phyloP scores from a whole-genome alignment of 1,140 invertebrate genomes.

The Hyles euphorbiae region DNA sequence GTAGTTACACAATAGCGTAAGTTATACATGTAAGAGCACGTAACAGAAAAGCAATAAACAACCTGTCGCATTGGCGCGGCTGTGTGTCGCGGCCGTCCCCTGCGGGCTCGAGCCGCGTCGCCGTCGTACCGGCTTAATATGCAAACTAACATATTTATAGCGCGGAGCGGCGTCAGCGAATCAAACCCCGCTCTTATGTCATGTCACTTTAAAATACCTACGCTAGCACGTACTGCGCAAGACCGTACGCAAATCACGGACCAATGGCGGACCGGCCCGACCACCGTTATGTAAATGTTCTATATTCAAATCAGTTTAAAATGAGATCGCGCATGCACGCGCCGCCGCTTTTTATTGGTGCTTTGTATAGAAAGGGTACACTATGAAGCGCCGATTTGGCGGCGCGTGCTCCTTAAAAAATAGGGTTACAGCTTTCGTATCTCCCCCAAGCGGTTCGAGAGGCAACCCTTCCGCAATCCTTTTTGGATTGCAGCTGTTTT shows the following conservation, averaged over 20 bases:
- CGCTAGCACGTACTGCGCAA: constrained; percentile 42
- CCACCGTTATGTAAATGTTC: constrained; percentile 56
- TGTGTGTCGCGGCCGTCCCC: too few relatives aligned
- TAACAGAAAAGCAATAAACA: too few relatives aligned
- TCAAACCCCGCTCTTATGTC: constrained; percentile 38
- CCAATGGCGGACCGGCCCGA: constrained; percentile 44
- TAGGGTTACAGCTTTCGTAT: constrained; percentile 31
- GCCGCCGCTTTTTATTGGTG: constrained; percentile 58
- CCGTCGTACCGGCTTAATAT: too few relatives aligned
- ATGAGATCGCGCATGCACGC: constrained; percentile 67
- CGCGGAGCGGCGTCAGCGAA: constrained; percentile 34
- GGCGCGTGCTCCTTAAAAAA: constrained; percentile 19
- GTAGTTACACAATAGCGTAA: too few relatives aligned
- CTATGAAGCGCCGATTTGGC: constrained; percentile 20
- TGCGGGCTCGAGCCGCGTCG: too few relatives aligned
- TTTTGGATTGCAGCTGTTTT: constrained; percentile 61
- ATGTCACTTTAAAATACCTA: constrained; percentile 42
- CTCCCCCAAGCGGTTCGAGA: neutral
- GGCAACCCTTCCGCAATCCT: constrained; percentile 61
- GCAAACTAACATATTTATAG: too few relatives aligned
- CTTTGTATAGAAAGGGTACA: constrained; percentile 42
- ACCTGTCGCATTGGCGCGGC: too few relatives aligned
- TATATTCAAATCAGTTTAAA: constrained; percentile 73
- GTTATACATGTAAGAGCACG: too few relatives aligned
- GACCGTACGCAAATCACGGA: constrained; percentile 40